Percentiles rank a stretch among this genome's conserved stretches.
Evolutionary conservation across 1,140 invertebrate genomes (phyloP).

Genomic region (Drosophila insularis): DNA sequence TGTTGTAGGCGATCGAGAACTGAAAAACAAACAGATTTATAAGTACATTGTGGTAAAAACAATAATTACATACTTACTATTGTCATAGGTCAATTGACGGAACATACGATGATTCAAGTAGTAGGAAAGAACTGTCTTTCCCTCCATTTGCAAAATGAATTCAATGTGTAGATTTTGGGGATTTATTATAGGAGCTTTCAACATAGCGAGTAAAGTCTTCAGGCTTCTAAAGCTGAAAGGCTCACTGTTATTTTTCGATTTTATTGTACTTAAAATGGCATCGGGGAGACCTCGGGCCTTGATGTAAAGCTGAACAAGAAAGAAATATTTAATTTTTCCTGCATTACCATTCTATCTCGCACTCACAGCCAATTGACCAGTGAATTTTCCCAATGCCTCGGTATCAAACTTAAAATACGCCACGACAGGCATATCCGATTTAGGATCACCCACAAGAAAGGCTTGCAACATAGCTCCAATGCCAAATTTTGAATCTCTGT

Average conservation of each 20-base stretch:
- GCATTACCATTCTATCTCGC: not conserved
- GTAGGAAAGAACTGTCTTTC: conserved; percentile 85
- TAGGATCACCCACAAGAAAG: conserved; percentile 85
- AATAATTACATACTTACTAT: conserved; percentile 64
- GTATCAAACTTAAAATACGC: conserved; percentile 85
- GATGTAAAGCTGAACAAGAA: conserved; percentile 83
- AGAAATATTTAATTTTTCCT: not conserved
- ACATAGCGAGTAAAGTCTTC: conserved; percentile 83
- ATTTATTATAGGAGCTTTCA: conserved; percentile 83
- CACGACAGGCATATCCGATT: conserved; percentile 85
- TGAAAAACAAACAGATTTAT: conserved; percentile 15
- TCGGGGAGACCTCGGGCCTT: conserved; percentile 84
- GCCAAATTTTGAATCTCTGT: conserved; percentile 85
- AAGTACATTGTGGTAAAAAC: not conserved
- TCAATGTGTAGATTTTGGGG: conserved; percentile 84
- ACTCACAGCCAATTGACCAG: conserved; percentile 84
- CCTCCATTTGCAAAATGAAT: conserved; percentile 85
- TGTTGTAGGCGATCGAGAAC: conserved; percentile 64
- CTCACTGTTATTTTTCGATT: conserved; percentile 76
- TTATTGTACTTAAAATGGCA: conserved; percentile 71
- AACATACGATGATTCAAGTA: conserved; percentile 85
- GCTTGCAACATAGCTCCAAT: conserved; percentile 85
- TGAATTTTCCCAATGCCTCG: conserved; percentile 84
- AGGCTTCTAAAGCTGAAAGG: conserved; percentile 83
- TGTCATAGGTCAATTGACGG: conserved; percentile 80